phyloP scores from a whole-genome alignment of 2,888 invertebrate genomes.

The Andrena marginata region DNA sequence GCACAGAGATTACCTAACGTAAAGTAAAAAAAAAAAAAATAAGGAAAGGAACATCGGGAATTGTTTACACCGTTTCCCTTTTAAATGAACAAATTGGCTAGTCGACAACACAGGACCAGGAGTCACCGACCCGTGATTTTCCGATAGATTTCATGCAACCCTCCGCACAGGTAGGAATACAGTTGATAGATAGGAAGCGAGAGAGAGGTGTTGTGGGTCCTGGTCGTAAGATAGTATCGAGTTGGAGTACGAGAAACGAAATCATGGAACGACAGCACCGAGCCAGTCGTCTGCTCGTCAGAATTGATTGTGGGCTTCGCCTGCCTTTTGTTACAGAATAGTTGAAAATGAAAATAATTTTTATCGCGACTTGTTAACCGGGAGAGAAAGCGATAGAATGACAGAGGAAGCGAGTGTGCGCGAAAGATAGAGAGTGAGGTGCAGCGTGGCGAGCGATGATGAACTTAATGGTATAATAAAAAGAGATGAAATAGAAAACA shows the following conservation, averaged over 20 bases:
- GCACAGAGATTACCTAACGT: neutral
- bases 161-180: neutral
- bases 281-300: constrained; percentile 21
- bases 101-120: neutral
- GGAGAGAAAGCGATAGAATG: constrained; percentile 68
- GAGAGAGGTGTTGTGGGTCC: neutral
- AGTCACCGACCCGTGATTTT: neutral
- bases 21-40: neutral
- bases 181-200: neutral
- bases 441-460: constrained; percentile 65
- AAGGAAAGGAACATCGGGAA: neutral
- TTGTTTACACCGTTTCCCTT: neutral
- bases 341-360: constrained; percentile 71
- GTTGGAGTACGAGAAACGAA: constrained; percentile 18
- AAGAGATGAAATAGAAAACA: constrained; percentile 9
- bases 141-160: constrained; percentile 3
- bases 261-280: constrained; percentile 30
- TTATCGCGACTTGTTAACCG: constrained; percentile 72
- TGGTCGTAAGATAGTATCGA: constrained; percentile 31
- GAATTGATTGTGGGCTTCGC: constrained; percentile 46
- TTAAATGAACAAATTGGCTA: constrained; percentile 36
- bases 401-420: constrained; percentile 64
- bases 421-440: constrained; percentile 63
- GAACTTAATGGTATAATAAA: constrained; percentile 72
- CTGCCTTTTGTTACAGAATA: constrained; percentile 75